Conservation (phyloP, 2,888 invertebrate genomes). For the Cheilosia impressa region DNA sequence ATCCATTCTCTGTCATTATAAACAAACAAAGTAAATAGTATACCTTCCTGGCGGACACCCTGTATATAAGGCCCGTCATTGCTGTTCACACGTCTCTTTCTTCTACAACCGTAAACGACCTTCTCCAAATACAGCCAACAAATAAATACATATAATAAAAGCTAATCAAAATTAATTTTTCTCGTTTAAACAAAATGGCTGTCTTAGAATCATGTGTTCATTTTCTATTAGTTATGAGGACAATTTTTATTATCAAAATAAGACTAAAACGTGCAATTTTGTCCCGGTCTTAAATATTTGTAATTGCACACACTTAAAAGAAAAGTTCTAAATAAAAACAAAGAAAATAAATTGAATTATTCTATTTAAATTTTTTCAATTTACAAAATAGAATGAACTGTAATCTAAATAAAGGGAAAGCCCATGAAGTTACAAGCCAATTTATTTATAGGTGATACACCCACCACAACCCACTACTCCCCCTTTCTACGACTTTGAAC, state of each 20-base stretch:
- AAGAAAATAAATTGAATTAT: conserved; percentile 2
- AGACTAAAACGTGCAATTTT: conserved; percentile 57
- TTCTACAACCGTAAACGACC: neutral
- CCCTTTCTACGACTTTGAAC: conserved; percentile 30
- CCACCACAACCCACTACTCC: conserved; percentile 23
- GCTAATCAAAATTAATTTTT: conserved; percentile 27
- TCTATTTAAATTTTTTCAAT: conserved; percentile 23
- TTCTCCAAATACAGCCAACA: conserved; percentile 14
- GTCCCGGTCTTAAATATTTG: neutral
- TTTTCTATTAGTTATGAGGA: conserved; percentile 36
- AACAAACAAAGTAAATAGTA: no score
- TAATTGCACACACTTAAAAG: conserved; percentile 33
- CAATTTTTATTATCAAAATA: conserved; percentile 18
- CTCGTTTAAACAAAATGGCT: conserved; percentile 43
- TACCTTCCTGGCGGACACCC: no score
- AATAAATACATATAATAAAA: neutral
- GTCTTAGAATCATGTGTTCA: conserved; percentile 59
- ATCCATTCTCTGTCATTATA: no score
- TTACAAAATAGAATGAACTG: conserved; percentile 25
- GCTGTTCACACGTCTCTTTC: neutral
- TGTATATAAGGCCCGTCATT: neutral
- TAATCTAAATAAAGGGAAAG: conserved; percentile 1
- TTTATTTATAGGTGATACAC: conserved; percentile 21
- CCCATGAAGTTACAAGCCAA: neutral
- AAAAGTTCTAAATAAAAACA: conserved; percentile 11